Evolutionary conservation across 23 tunicate species (phyloP).

Genomic region (Aplidium turbinatum): DNA sequence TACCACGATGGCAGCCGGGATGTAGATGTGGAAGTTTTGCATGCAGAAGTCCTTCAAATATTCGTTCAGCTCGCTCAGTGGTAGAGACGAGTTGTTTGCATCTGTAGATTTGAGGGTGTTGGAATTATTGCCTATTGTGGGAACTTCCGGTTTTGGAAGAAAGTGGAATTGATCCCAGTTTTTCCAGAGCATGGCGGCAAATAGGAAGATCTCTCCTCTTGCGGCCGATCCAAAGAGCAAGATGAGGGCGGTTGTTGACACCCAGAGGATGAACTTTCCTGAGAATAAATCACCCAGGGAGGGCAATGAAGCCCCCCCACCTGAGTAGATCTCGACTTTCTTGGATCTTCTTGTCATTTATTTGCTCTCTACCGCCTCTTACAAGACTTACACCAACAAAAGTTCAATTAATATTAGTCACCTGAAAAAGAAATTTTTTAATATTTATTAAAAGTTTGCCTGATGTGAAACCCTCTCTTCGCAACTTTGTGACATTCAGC

Average conservation of each 20-base stretch:
- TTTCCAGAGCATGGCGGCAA: slow-evolving; percentile 53
- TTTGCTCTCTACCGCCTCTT: too few relatives aligned
- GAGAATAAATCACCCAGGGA: too few relatives aligned
- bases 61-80: slow-evolving; percentile 19
- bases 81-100: neutral
- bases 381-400: too few relatives aligned
- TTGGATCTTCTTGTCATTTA: too few relatives aligned
- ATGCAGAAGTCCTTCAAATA: slow-evolving; percentile 44
- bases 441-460: too few relatives aligned
- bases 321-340: too few relatives aligned
- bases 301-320: too few relatives aligned
- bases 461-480: too few relatives aligned
- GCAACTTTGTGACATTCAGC: too few relatives aligned
- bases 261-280: too few relatives aligned
- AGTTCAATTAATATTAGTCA: too few relatives aligned
- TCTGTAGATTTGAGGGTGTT: neutral
- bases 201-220: slow-evolving; percentile 63
- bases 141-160: neutral
- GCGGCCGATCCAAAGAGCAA: slow-evolving; percentile 67
- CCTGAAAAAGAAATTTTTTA: too few relatives aligned
- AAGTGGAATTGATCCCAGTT: slow-evolving; percentile 52
- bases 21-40: slow-evolving; percentile 40
- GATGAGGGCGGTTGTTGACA: slow-evolving; percentile 36
- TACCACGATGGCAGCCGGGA: slow-evolving; percentile 20
- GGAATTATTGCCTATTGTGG: neutral